phyloP scores from a whole-genome alignment of 2,113 vertebrate species.

The Pangasianodon hypophthalmus region DNA sequence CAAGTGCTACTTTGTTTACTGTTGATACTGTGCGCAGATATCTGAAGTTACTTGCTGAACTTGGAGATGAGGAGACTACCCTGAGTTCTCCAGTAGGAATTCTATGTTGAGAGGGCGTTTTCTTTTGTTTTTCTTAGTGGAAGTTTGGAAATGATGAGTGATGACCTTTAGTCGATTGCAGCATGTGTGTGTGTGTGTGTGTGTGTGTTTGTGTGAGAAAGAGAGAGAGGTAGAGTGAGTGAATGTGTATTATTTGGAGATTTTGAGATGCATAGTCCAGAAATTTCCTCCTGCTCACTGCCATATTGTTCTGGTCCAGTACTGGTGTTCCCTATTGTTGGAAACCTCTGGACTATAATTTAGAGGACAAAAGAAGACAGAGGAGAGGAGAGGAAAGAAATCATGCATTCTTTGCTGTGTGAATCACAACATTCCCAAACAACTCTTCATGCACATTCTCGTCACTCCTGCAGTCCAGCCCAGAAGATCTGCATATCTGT shows the following conservation, averaged over 20 bases:
- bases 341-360: slow-evolving; percentile 46
- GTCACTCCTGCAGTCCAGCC: slow-evolving; percentile 26
- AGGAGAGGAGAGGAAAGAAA: slow-evolving; percentile 52
- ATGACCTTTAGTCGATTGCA: not conserved
- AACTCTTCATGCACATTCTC: slow-evolving; percentile 37
- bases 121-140: not conserved
- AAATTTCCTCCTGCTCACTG: not conserved
- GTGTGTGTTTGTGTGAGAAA: too few species aligned
- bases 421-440: slow-evolving; percentile 10
- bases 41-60: not conserved
- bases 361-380: slow-evolving; percentile 55
- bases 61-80: not conserved
- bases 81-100: not conserved
- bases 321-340: slow-evolving; percentile 18
- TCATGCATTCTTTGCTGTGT: slow-evolving; percentile 50
- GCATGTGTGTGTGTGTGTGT: not conserved
- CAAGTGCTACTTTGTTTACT: not conserved
- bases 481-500: slow-evolving; percentile 51
- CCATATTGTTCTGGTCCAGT: not conserved
- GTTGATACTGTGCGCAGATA: not conserved
- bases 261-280: not conserved
- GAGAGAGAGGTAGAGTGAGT: not conserved
- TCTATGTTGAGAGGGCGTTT: not conserved
- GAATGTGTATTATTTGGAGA: not conserved
- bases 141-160: not conserved